Base-by-base conservation (phyloP, 2,888 invertebrate genomes). In the Lampropteryx suffumata region DNA sequence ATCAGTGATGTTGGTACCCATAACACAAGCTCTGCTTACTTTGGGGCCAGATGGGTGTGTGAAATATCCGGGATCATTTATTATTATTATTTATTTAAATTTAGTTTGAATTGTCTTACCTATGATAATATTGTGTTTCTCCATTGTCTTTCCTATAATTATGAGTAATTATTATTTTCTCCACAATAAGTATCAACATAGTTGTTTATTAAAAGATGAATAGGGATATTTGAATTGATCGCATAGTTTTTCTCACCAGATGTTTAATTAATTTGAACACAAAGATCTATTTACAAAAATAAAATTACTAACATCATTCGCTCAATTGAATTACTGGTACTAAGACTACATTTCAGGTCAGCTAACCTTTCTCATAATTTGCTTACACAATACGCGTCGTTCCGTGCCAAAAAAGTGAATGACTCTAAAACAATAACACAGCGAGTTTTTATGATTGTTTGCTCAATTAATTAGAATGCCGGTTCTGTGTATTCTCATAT, bases 401-500 rank as follows among this genome's bases (percentile, higher is more conserved):
- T 12, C 7, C 3, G 8, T 34, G 35, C 41, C 48, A 34, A 44
- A 57, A 32, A 55, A 42, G 54, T 54, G 50, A 59, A 58, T 52
- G 55, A 52, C 50, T 50, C 34, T 14, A 33, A 46, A 49, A 53
- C 53, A 53, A 55, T 58, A 58, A 54, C 58, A 46, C 43, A n/a
- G 27, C 24, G 21, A 43, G 41, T n/a, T 42, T 47, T 51, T 42
- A 35, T 24, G 8, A 40, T 58, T 58, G 50, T 63, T 63, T 64
- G 54, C 55, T 59, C 50, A 64, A 62, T 56, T 54, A 56, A 49
- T 55, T 35, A 49, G 59, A 64, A 67, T 65, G 81, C 72, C 83
- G 62, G 58, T 60, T 89, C 87, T 87, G 65, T 73, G 64, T 69
- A 66, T 80, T 79, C 72, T 61, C 71, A 80, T 63, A 67, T 75